Percentiles rank a stretch among this genome's conserved stretches.
Conservation (phyloP, 2,113 vertebrate species). For the Kryptolebias marmoratus region DNA sequence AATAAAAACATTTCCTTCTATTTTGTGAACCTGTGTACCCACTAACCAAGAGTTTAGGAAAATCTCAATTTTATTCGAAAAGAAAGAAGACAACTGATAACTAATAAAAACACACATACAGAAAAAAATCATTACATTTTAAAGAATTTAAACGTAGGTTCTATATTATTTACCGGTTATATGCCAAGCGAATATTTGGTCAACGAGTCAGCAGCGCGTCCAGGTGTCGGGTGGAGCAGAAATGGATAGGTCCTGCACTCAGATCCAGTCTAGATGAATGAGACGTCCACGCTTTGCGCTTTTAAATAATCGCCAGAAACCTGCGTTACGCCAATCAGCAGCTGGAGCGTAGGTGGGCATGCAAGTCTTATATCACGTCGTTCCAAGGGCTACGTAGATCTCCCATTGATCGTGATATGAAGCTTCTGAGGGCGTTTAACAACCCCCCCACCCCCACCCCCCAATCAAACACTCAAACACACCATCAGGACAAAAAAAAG, state of each 20-base stretch:
- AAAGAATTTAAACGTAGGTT: not conserved
- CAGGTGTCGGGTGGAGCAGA: conserved; percentile 28
- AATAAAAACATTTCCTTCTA: not conserved
- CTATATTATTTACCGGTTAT: conserved; percentile 55
- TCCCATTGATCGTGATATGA: conserved; percentile 60
- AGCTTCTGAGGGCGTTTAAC: conserved; percentile 21
- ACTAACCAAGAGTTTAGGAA: no score
- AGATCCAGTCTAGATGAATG: conserved; percentile 56
- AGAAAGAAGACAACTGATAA: no score
- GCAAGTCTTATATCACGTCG: conserved; percentile 61
- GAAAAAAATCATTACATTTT: no score
- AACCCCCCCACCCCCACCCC: not conserved
- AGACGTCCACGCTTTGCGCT: conserved; percentile 48
- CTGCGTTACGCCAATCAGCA: conserved; percentile 81
- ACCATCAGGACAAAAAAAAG: conserved; percentile 16
- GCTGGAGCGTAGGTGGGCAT: conserved; percentile 74
- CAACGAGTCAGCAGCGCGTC: conserved; percentile 29
- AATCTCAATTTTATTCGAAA: no score
- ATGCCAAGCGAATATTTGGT: conserved; percentile 20
- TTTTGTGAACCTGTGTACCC: no score
- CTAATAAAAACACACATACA: no score
- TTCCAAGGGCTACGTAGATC: conserved; percentile 41
- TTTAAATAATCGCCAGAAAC: conserved; percentile 74
- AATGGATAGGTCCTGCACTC: conserved; percentile 42
- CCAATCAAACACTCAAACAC: conserved; percentile 6